phyloP scores from a whole-genome alignment of 2,113 vertebrate genomes.

The Cyrtonyx montezumae region DNA sequence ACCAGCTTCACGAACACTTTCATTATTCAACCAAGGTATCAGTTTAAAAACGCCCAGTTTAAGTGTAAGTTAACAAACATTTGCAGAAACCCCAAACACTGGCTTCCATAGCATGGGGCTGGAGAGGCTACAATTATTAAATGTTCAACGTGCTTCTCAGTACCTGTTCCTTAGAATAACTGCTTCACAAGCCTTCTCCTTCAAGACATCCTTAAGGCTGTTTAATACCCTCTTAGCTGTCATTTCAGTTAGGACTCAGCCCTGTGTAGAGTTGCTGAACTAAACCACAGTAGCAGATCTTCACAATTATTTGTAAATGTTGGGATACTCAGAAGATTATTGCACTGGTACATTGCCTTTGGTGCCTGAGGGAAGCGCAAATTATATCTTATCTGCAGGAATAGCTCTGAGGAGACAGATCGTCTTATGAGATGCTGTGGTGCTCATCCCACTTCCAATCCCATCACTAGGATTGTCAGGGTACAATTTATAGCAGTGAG shows the following conservation, averaged over 20 bases:
- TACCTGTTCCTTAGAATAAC: background rate
- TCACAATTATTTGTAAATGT: slow-evolving; percentile 67
- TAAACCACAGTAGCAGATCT: slow-evolving; percentile 60
- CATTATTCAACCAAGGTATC: background rate
- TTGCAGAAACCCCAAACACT: background rate
- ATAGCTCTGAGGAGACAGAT: slow-evolving; percentile 6
- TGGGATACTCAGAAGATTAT: slow-evolving; percentile 52
- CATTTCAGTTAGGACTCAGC: slow-evolving; percentile 35
- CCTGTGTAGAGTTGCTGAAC: slow-evolving; percentile 46
- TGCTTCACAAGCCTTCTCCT: slow-evolving; percentile 2
- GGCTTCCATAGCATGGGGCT: background rate
- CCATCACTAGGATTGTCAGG: slow-evolving; percentile 53
- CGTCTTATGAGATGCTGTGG: background rate
- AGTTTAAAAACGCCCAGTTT: background rate
- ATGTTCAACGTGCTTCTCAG: background rate
- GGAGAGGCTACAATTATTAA: background rate
- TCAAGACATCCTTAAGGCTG: slow-evolving; percentile 19
- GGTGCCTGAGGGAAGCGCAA: slow-evolving; percentile 60
- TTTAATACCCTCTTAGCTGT: background rate
- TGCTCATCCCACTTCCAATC: slow-evolving; percentile 25
- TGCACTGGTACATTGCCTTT: slow-evolving; percentile 33
- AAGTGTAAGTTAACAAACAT: background rate
- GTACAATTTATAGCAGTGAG: slow-evolving; percentile 45
- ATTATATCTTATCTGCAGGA: slow-evolving; percentile 63
- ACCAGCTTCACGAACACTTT: background rate